Evolutionary conservation across 1,140 invertebrate genomes (phyloP), one percentile per base, ranked within the genome.

Genomic region (Drosophila trapezifrons): DNA sequence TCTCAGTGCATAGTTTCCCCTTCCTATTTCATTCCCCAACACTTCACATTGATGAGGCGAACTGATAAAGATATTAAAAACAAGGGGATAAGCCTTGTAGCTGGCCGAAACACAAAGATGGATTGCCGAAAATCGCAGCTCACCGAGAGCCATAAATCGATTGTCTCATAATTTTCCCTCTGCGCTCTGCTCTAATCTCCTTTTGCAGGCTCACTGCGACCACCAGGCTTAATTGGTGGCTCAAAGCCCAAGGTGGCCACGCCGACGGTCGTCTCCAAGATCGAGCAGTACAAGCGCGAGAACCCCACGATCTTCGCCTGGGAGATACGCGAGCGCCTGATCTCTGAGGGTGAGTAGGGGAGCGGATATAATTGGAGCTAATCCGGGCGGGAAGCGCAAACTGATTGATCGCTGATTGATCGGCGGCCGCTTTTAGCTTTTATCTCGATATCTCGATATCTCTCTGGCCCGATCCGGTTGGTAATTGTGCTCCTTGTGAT

Each of bases 171-270:
- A 27, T 54, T 52, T 46, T 52, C 12, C 25, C n/a, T 20, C 37
- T 64, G 20, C 43, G 76, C 56, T 56, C 42, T 43, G 46, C 25
- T 35, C 29, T 52, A 52, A 52, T 52, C 32, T 35, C 4, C 17
- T 45, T 25, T 95, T 94, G 60, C 94, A 97, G 98, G 98, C 74
- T 98, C 98, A 27, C 94, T 99, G 67, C 94, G 97, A 84, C 97
- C 98, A 80, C 98, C 98, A 37, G 97, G 98, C 52, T 95, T 99
- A 82, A 99, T 99, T 87, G 99, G 98, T 59, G 99, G 99, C 54
- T 99, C 98, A 92, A 99, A 99, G 93, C 98, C 98, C 17, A 98
- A 99, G 93, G 99, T 99, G 58, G 98, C 98, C 66, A 99, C 98
- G 25, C 97, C 98, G 12, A 97, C 97, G 5, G 97, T 98, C 43